Conservation (phyloP, 2,797 vertebrate genomes). For the Erethizon dorsatum region DNA sequence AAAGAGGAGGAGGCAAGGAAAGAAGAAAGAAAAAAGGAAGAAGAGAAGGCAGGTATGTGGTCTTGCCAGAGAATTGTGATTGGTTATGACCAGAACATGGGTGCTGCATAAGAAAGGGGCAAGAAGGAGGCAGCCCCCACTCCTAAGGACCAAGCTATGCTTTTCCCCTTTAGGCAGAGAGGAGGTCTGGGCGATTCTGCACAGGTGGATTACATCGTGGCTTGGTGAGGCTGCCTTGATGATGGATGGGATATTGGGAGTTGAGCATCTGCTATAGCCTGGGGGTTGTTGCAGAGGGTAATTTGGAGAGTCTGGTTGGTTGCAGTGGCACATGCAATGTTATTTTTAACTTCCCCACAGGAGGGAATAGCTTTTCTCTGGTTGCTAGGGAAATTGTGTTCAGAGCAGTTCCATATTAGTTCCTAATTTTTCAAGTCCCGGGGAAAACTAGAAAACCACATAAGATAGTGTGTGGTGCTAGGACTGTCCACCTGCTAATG, state of each 20-base stretch:
- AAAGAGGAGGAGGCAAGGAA: background rate
- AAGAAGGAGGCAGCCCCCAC: too few relatives aligned
- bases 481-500: background rate
- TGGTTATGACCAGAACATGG: background rate
- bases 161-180: background rate
- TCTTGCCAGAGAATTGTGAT: background rate
- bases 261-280: background rate
- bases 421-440: conserved; percentile 70
- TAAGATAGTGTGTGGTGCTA: background rate
- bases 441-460: conserved; percentile 40
- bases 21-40: background rate
- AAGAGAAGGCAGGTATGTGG: background rate
- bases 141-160: background rate
- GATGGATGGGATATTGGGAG: background rate
- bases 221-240: background rate
- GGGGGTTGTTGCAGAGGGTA: background rate
- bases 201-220: background rate
- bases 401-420: conserved; percentile 11
- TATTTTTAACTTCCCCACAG: conserved; percentile 78
- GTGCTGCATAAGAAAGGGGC: background rate
- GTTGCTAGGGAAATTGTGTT: conserved; percentile 76
- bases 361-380: conserved; percentile 41
- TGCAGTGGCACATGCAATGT: background rate
- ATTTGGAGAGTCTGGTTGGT: background rate
- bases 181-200: background rate